Conservation (phyloP, 2,113 vertebrate genomes). For the Chauna torquata region DNA sequence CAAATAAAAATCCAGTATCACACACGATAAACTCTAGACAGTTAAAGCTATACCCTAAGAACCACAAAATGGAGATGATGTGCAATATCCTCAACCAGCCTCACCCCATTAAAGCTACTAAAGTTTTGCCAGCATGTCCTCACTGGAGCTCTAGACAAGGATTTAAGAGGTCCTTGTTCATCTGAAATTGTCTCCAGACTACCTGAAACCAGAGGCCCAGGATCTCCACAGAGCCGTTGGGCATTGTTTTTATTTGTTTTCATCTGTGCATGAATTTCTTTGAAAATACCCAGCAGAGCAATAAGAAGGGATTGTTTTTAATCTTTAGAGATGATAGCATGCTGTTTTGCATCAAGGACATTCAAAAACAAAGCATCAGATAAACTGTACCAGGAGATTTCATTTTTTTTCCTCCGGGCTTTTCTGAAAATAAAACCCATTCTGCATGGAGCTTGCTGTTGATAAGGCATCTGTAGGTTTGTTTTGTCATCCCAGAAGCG, state of each 20-base stretch:
- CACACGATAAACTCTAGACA: not conserved
- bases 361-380: conserved; percentile 43
- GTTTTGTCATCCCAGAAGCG: not conserved
- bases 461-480: not conserved
- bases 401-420: not conserved
- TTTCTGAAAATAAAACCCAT: conserved; percentile 4
- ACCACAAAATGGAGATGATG: not conserved
- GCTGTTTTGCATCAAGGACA: conserved; percentile 53
- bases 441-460: not conserved
- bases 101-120: not conserved
- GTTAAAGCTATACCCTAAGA: not conserved
- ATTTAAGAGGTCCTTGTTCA: not conserved
- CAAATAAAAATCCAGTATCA: not conserved
- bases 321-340: conserved; percentile 60
- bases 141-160: not conserved
- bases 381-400: conserved; percentile 40
- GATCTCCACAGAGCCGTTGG: conserved; percentile 15
- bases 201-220: not conserved
- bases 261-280: conserved; percentile 50
- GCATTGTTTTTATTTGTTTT: conserved; percentile 54
- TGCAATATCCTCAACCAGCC: not conserved
- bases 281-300: conserved; percentile 57
- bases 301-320: conserved; percentile 63
- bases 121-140: not conserved
- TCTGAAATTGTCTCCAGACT: conserved; percentile 34